A percentile compares a stretch with the other conserved stretches of the same genome.
phyloP scores from a whole-genome alignment of 2,113 vertebrate species.

The Ictidomys tridecemlineatus region DNA sequence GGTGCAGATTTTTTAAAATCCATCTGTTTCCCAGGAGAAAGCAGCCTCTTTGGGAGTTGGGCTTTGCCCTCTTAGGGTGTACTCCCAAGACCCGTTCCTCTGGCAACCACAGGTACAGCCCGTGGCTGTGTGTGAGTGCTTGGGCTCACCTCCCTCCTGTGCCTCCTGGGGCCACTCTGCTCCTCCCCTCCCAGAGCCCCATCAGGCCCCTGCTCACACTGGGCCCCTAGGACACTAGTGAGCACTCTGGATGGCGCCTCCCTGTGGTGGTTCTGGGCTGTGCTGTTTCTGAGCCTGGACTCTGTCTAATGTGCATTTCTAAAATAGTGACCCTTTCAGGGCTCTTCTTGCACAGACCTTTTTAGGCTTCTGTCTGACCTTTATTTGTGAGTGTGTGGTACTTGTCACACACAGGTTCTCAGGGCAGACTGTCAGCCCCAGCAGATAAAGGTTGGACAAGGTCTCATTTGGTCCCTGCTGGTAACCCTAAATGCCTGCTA shows the following conservation, averaged over 20 bases:
- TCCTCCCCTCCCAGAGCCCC: fast-evolving
- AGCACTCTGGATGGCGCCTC: not conserved
- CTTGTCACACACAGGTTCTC: no score
- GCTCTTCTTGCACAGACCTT: not conserved
- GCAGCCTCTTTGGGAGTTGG: fast-evolving
- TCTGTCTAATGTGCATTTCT: not conserved
- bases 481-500: not conserved
- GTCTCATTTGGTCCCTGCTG: not conserved
- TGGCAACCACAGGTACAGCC: not conserved
- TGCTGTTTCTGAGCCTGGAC: not conserved
- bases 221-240: no score
- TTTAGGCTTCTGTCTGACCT: not conserved
- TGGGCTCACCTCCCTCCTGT: not conserved
- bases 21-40: fast-evolving
- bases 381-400: fast-evolving
- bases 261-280: not conserved
- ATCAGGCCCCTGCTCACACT: fast-evolving
- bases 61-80: fast-evolving
- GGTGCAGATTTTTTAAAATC: not conserved
- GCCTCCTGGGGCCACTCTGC: fast-evolving
- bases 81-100: not conserved
- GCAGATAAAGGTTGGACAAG: not conserved
- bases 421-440: not conserved
- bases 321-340: fast-evolving
- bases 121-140: no score